Conservation (phyloP, 2,113 vertebrate species). For the Eupsittula cactorum region DNA sequence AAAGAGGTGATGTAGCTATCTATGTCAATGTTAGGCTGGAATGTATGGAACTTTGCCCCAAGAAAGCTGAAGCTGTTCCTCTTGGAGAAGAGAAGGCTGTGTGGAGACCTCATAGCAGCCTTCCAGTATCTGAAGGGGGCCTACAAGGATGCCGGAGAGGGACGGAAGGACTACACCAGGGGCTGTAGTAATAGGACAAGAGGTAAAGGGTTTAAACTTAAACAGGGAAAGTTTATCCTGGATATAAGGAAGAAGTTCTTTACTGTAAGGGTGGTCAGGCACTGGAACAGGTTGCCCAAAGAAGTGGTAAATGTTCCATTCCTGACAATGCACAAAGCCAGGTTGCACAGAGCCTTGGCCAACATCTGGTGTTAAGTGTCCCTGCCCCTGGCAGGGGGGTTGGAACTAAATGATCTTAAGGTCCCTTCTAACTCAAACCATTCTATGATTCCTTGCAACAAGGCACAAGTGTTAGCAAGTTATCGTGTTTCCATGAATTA, state of each 20-base stretch:
- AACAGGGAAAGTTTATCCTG: neutral
- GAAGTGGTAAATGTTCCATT: neutral
- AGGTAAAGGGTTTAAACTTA: neutral
- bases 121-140: neutral
- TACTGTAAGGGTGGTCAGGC: neutral
- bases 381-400: neutral
- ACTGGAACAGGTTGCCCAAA: neutral
- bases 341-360: neutral
- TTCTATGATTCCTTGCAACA: neutral
- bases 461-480: neutral
- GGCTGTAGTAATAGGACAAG: neutral
- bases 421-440: neutral
- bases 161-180: neutral
- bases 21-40: neutral
- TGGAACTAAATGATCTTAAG: neutral
- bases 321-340: neutral
- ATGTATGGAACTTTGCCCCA: neutral
- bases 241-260: neutral
- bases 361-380: too few relatives aligned
- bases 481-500: neutral
- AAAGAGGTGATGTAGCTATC: neutral
- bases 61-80: neutral
- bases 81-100: neutral
- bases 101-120: neutral
- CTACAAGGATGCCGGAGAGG: neutral